Conservation (phyloP, 2,888 invertebrate species). For the Eucriotettix oculatus region DNA sequence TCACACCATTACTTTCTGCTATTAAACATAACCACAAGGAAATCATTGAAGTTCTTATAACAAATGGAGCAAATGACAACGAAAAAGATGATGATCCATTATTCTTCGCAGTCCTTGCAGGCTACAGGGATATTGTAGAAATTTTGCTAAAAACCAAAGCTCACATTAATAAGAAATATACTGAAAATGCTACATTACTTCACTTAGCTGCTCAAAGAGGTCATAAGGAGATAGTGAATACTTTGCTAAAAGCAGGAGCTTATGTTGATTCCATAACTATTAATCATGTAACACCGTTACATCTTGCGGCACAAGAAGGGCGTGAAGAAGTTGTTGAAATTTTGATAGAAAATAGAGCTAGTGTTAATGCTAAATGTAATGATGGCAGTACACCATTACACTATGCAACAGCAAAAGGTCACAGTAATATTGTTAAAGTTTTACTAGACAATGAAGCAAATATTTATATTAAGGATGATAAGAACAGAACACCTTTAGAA, state of each 20-base stretch:
- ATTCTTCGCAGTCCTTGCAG: too few species aligned
- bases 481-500: background rate
- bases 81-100: too few species aligned
- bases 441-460: background rate
- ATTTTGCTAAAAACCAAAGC: background rate
- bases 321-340: conserved; percentile 3
- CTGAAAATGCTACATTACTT: conserved; percentile 3
- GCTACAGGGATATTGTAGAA: background rate
- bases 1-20: background rate
- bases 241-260: conserved; percentile 11
- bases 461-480: background rate
- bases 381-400: conserved; percentile 10
- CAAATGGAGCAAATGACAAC: background rate
- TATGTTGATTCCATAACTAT: conserved; percentile 3
- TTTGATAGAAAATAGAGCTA: conserved; percentile 7
- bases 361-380: conserved; percentile 9
- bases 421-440: background rate
- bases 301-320: conserved; percentile 8
- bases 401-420: background rate
- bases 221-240: conserved; percentile 9
- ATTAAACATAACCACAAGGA: background rate
- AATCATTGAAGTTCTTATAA: background rate
- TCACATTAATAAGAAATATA: background rate
- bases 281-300: conserved; percentile 10
- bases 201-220: conserved; percentile 8